Base-by-base conservation (phyloP, 2,113 vertebrate genomes). In the Passer domesticus region DNA sequence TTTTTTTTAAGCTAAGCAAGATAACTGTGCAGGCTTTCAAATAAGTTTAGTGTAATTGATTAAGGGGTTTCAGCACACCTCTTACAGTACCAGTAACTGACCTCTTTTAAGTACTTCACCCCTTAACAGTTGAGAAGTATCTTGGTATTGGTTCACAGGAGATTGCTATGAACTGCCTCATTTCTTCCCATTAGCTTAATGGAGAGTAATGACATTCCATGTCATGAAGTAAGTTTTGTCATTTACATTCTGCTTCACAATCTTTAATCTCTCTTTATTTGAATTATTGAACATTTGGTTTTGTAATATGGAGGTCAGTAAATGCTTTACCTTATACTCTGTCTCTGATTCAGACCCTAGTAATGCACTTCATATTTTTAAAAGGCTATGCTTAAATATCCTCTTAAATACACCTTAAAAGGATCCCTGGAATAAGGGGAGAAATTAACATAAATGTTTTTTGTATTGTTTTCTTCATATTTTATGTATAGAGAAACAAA, bases 1-100 rank as follows among this genome's bases (percentile, higher is more conserved):
- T 98, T 98, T 49, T n/a, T 98, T 98, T 92, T 18, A 96, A 97
- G 72, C 94, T 98, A 98, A 98, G 98, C 92, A 98, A 97, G 98
- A 98, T 98, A 98, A 98, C 82, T 94, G 66, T 96, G 94, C 96
- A 97, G 93, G 91, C 96, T 97, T 97, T 98, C 92, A 95, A 66
- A 87, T 76, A 92, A 94, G 90, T 98, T 98, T 91, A 93, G 50
- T 60, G 8, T 75, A 96, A 97, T 95, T 4, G 17, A 50, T 96
- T 96, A 83, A 85, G 52, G 46, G 93, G 68, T 89, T 94, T 93
- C 83, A 77, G 16, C 82, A 83, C 83, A 95, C 81, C 80, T 88
- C 92, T 96, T 94, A 83, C 87, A 74, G 66, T 74, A 92, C 56
- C 84, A 94, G 83, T 97, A 97, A 98, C 85, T 98, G 93, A 98